Base-by-base conservation (phyloP, 64 coral and sea anemone genomes). In the Montipora sp. region DNA sequence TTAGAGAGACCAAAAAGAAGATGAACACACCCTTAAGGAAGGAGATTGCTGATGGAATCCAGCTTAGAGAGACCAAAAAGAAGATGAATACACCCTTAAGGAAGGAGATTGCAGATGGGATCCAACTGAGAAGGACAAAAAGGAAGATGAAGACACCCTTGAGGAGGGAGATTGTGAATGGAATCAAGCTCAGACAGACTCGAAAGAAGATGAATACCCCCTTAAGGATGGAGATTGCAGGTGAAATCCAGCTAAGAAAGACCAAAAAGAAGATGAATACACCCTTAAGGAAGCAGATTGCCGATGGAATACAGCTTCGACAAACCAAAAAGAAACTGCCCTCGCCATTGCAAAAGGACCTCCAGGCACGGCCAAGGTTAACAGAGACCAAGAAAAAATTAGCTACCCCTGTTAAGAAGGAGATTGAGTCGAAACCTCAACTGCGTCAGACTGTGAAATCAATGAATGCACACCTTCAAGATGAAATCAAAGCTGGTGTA, bases 191-290 rank as follows among this genome's bases (percentile, higher is more conserved):
- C 36, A 88, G 69, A 58, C 59, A 75, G n/a, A 92, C 79, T 75
- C 92, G 95, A 77, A 98, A 98, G 81, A 89, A 89, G 5, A 51
- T 96, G 87, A 87, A 90, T 11, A 96, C 95, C 48, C 95, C 95
- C 13, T 6, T 96, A 0, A 71, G 84, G 18, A 73, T 93, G 75
- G 87, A 89, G n/a, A 96, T 96, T 19, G 59, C 84, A 2, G 27
- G 75, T 19, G 88, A 83, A 16, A 46, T 72, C 19, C 18, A 92
- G 47, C 61, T 96, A n/a, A 90, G 61, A 81, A 79, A 60, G 5
- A 90, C 73, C 47, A 89, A 93, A 20, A 93, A 96, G 48, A 92
- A 51, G 19, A 16, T 98, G 51, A 74, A 89, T 48, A 98, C 96
- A 45, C 96, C 96, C 50, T n/a, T 98, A 9, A 77, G 96, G 10